Evolutionary conservation across 1,140 invertebrate species (phyloP).

Genomic region (Proales similis): DNA sequence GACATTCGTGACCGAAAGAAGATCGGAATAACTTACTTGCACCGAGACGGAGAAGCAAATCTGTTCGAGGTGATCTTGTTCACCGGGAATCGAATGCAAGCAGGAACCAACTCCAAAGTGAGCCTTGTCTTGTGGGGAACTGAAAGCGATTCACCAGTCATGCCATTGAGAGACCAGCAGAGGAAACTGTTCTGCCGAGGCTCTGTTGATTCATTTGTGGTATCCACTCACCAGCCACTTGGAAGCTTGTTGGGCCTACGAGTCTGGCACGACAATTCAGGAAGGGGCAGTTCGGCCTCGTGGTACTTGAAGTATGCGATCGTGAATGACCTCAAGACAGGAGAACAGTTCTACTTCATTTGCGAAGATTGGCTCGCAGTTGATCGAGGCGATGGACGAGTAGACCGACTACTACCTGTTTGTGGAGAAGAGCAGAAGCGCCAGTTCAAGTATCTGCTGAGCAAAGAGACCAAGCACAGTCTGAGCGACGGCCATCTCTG

Average conservation of each 20-base stretch:
- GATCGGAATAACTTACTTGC: slow-evolving; percentile 46
- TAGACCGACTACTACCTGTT: slow-evolving; percentile 47
- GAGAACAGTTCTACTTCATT: slow-evolving; percentile 49
- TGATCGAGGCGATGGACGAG: slow-evolving; percentile 51
- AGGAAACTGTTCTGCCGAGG: slow-evolving; percentile 45
- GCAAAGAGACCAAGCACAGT: slow-evolving; percentile 21
- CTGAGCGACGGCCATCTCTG: slow-evolving; percentile 37
- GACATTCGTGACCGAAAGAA: slow-evolving; percentile 55
- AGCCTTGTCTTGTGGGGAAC: slow-evolving; percentile 33
- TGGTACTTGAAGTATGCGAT: slow-evolving; percentile 52
- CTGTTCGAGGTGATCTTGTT: slow-evolving; percentile 57
- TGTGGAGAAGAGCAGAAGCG: slow-evolving; percentile 1
- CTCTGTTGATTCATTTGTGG: slow-evolving; percentile 48
- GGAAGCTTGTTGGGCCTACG: slow-evolving; percentile 48
- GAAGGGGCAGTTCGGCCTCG: slow-evolving; percentile 42
- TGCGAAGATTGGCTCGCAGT: slow-evolving; percentile 51
- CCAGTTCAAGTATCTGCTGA: slow-evolving; percentile 13
- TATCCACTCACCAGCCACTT: slow-evolving; percentile 49
- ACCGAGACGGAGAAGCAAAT: slow-evolving; percentile 55
- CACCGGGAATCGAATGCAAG: slow-evolving; percentile 55
- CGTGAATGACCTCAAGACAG: slow-evolving; percentile 50
- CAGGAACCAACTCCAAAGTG: slow-evolving; percentile 42
- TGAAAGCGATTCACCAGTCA: neutral
- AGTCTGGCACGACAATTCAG: slow-evolving; percentile 53
- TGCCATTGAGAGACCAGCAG: slow-evolving; percentile 38